phyloP scores from a whole-genome alignment of 2,113 vertebrate genomes.

The Cinclus mexicanus region DNA sequence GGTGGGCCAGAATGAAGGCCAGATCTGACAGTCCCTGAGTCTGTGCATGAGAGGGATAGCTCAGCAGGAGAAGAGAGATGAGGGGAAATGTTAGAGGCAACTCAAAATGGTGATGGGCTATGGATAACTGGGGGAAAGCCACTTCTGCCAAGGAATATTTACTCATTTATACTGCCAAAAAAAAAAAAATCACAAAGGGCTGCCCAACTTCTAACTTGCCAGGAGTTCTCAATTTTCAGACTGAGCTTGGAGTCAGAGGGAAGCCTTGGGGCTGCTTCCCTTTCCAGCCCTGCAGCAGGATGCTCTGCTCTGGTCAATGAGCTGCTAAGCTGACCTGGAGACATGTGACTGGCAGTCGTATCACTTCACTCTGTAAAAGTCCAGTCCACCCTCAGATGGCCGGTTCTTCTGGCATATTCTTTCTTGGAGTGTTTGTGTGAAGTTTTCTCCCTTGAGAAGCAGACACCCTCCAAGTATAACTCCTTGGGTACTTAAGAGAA shows the following conservation, averaged over 20 bases:
- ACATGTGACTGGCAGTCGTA: rapidly evolving
- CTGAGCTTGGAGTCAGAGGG: not conserved
- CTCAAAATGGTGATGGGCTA: not conserved
- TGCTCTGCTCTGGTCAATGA: not conserved
- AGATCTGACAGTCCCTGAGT: not conserved
- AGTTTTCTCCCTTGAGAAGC: not conserved
- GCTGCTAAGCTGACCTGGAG: not conserved
- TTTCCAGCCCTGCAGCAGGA: not conserved
- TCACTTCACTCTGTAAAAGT: rapidly evolving
- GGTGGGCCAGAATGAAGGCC: not conserved
- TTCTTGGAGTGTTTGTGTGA: not conserved
- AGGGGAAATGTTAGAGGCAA: not conserved
- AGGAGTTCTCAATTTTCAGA: not conserved
- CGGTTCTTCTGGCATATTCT: not conserved
- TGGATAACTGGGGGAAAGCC: not conserved
- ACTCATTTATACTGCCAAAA: not conserved
- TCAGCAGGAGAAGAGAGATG: not conserved
- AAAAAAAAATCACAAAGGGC: not conserved
- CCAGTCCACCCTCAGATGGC: rapidly evolving
- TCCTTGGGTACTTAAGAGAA: not conserved
- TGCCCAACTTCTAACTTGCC: not conserved
- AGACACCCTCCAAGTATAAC: not conserved
- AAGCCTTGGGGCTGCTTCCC: not conserved
- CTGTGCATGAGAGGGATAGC: not conserved
- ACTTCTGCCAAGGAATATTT: not conserved